phyloP scores from a whole-genome alignment of 2,113 vertebrate genomes.

The Rhinolophus ferrumequinum region DNA sequence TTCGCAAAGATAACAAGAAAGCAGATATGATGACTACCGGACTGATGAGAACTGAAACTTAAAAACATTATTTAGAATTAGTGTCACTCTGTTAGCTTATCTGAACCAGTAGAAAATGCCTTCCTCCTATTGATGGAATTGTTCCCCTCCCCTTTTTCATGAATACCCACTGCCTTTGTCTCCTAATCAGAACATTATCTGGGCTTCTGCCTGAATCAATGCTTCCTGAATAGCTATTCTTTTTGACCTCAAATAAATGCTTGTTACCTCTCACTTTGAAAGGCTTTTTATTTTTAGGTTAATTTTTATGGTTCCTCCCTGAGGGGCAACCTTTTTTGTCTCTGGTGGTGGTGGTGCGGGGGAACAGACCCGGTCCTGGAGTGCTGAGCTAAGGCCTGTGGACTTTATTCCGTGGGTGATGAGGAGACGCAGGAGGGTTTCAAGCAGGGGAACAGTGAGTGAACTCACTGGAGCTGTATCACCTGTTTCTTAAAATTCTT shows the following conservation, averaged over 20 bases:
- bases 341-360: no score
- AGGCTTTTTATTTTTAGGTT: neutral
- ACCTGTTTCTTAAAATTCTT: neutral
- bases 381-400: neutral
- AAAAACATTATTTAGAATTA: neutral
- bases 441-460: neutral
- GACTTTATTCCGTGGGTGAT: neutral
- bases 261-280: neutral
- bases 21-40: neutral
- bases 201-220: neutral
- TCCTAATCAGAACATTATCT: neutral
- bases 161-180: neutral
- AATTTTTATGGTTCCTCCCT: neutral
- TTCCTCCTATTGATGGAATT: neutral
- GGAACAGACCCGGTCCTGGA: neutral
- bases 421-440: neutral
- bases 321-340: neutral
- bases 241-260: neutral
- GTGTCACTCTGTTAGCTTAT: neutral
- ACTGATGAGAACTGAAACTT: neutral
- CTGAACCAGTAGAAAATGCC: neutral
- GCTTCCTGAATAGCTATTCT: neutral
- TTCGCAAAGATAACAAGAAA: neutral
- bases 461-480: neutral
- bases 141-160: neutral